Percentiles rank a stretch among this genome's conserved stretches.
phyloP scores from a whole-genome alignment of 2,113 vertebrate species.

The Rynchops niger region DNA sequence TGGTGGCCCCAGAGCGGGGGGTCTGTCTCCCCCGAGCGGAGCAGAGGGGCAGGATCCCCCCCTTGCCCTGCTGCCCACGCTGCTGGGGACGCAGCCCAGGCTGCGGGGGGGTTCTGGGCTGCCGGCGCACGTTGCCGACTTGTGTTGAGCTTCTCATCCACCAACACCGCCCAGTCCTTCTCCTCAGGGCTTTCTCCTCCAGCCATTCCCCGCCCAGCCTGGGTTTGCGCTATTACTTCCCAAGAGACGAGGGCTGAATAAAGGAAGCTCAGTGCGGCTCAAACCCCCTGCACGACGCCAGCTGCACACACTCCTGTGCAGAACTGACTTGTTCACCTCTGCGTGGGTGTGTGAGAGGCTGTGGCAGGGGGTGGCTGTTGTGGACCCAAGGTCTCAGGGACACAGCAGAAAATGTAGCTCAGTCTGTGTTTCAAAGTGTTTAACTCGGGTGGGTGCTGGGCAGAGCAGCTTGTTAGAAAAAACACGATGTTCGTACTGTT shows the following conservation, averaged over 20 bases:
- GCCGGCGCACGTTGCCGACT: too few relatives aligned
- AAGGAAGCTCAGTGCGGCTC: not conserved
- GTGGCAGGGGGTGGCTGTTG: not conserved
- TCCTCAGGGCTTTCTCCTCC: too few relatives aligned
- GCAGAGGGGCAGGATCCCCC: too few relatives aligned
- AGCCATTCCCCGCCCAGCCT: too few relatives aligned
- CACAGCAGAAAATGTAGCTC: not conserved
- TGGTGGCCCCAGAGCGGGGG: too few relatives aligned
- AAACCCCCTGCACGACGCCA: not conserved
- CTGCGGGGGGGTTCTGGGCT: too few relatives aligned
- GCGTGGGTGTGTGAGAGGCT: not conserved
- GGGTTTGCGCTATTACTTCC: not conserved
- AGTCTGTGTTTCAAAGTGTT: not conserved
- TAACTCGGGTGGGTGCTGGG: not conserved
- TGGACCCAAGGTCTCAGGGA: not conserved
- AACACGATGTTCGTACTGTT: not conserved
- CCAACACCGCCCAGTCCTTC: too few relatives aligned
- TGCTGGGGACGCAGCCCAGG: too few relatives aligned
- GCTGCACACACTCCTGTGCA: not conserved
- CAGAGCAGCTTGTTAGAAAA: conserved; percentile 2
- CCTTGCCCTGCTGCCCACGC: too few relatives aligned
- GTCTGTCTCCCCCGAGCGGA: too few relatives aligned
- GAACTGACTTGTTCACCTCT: not conserved
- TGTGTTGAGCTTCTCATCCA: too few relatives aligned
- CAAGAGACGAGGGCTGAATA: not conserved